Evolutionary conservation across 2,113 vertebrate species (phyloP), one percentile per base, ranked within the genome.

Genomic region (Tretioscincus oriximinensis): DNA sequence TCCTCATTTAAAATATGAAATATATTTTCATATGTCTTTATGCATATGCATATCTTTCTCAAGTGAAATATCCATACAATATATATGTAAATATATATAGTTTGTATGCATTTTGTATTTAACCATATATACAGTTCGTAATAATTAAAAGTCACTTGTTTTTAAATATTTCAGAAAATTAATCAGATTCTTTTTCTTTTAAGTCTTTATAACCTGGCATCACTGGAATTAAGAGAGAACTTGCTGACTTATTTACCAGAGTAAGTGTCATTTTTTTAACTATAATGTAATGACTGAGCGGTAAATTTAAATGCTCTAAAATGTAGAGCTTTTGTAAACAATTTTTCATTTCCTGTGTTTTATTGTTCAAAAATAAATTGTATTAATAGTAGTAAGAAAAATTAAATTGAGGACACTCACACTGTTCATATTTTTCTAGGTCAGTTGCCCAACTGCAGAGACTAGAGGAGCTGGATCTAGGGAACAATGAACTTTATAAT

Each of bases 151-250:
- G 24, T 61, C 47, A 58, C 69, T 79, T 73, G 45, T 78, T 74
- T 16, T 81, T 31, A 51, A 84, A 66, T 28, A 0, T 58, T 28
- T 29, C 81, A 63, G 51, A 31, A 63, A 21, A 12, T n/a, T 78
- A 83, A 84, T 82, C 81, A 35, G n/a, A 29, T 67, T 72, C 6
- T 1, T 31, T 61, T 78, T 81, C 76, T 95, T 95, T 76, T 77
- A 85, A 99, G 98, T 92, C 97, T 99, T 88, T 95, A 94, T 92
- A 98, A 99, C 94, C 96, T 99, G 96, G 94, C 95, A 86, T 99
- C 98, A 87, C 96, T 99, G 95, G 98, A 99, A 94, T 95, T 99
- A 83, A 93, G 98, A 96, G 98, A 99, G 93, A 99, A 99, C 91
- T 84, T 99, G 90, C 94, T 99, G 93, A 98, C 97, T 1, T 97